Evolutionary conservation across 2,888 invertebrate genomes (phyloP).

Genomic region (Hipparchia sbordonii): DNA sequence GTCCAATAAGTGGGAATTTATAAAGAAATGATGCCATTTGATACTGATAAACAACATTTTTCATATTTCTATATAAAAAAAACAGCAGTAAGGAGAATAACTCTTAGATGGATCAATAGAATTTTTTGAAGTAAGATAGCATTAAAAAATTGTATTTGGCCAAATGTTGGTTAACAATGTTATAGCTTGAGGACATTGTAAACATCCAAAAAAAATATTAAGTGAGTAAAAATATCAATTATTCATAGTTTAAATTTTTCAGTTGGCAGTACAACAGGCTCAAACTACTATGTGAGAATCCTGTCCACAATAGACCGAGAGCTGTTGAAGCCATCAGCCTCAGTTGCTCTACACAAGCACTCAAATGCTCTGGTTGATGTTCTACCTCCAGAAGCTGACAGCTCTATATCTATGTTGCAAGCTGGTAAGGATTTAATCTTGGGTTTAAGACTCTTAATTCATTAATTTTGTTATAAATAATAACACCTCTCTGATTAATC

Average conservation of each 20-base stretch:
- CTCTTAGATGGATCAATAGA: no score
- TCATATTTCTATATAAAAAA: no score
- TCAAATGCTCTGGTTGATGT: conserved; percentile 99
- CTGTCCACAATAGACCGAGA: conserved; percentile 99
- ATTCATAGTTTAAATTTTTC: conserved; percentile 35
- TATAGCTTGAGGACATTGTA: no score
- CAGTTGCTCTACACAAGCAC: conserved; percentile 99
- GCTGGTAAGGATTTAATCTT: conserved; percentile 83
- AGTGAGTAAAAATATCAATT: background rate
- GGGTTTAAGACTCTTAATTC: background rate
- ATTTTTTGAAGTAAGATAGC: no score
- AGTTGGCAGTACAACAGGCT: conserved; percentile 99
- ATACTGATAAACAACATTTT: no score
- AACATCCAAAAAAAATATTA: no score
- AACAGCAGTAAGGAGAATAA: no score
- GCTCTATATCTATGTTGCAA: conserved; percentile 98
- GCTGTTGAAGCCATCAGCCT: conserved; percentile 97
- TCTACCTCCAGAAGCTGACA: conserved; percentile 99
- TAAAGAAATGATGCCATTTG: no score
- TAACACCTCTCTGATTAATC: no score
- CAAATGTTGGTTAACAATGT: no score
- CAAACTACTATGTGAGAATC: conserved; percentile 99
- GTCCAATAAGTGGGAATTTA: no score
- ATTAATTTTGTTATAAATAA: background rate
- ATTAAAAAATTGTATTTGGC: no score